Conservation (phyloP, 2,797 vertebrate species). For the Neoniphon sammara region DNA sequence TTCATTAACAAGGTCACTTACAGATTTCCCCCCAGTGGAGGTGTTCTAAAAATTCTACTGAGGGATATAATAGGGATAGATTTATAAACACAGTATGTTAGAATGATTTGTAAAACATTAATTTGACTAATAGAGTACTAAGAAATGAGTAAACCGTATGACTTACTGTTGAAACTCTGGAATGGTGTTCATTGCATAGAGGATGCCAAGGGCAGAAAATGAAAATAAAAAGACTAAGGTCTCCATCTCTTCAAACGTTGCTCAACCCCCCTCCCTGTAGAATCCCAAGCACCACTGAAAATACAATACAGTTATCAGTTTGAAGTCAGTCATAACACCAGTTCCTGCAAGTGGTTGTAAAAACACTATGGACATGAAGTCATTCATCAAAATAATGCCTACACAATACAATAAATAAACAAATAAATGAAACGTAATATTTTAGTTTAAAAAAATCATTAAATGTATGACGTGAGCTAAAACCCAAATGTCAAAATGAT, state of each 20-base stretch:
- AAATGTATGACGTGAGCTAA: slow-evolving; percentile 16
- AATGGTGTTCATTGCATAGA: slow-evolving; percentile 82
- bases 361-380: background rate
- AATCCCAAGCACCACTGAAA: slow-evolving; percentile 38
- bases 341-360: background rate
- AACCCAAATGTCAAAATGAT: background rate
- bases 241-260: slow-evolving; percentile 70
- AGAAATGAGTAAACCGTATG: slow-evolving; percentile 20
- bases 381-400: background rate
- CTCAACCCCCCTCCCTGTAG: slow-evolving; percentile 25
- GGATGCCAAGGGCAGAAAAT: slow-evolving; percentile 85
- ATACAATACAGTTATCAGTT: slow-evolving; percentile 19
- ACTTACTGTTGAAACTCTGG: slow-evolving; percentile 89
- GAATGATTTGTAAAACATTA: background rate
- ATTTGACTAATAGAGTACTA: background rate
- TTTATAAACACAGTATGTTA: too few relatives aligned
- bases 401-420: background rate
- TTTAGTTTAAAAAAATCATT: slow-evolving; percentile 7
- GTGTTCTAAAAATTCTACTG: background rate
- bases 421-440: background rate
- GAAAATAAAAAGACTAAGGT: slow-evolving; percentile 84
- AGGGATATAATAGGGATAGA: too few relatives aligned
- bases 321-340: background rate
- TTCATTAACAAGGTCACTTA: background rate
- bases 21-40: background rate